Percentiles rank a stretch among this genome's conserved stretches.
Conservation (phyloP, 2,797 vertebrate genomes). For the Dryobates pubescens region DNA sequence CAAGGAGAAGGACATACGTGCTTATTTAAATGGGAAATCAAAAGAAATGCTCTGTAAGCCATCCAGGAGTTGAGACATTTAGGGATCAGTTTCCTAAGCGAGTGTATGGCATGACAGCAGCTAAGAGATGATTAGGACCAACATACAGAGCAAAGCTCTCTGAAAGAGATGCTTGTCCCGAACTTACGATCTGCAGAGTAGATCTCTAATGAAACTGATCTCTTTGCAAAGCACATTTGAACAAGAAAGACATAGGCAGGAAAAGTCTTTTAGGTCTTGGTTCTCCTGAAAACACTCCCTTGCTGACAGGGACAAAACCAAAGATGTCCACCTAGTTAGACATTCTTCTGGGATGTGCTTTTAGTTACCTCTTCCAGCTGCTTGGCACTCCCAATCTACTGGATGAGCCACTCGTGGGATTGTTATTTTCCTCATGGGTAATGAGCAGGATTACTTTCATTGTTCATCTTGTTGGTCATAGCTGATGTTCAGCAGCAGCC, state of each 20-base stretch:
- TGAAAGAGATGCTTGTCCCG: not conserved
- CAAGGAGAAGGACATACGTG: not conserved
- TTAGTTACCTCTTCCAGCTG: not conserved
- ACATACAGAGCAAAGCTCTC: not conserved
- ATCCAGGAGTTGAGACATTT: not conserved
- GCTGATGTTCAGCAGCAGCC: not conserved
- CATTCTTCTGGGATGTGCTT: not conserved
- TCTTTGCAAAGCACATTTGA: not conserved
- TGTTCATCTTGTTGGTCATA: not conserved
- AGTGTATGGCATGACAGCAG: not conserved
- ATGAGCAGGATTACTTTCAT: not conserved
- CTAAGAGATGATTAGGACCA: not conserved
- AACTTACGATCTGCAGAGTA: not conserved
- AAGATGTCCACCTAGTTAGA: not conserved
- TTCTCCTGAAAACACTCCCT: not conserved
- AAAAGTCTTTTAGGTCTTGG: not conserved
- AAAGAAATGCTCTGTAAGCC: not conserved
- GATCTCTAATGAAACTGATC: not conserved
- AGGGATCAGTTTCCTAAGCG: not conserved
- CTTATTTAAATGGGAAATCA: not conserved
- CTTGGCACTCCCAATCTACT: not conserved
- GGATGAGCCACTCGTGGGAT: not conserved
- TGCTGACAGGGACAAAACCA: not conserved
- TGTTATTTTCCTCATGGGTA: not conserved
- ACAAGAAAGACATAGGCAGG: not conserved